Percentiles rank a stretch among this genome's conserved stretches.
These are phyloP conservation scores for Donacobius atricapilla DNA, from an alignment of 2,113 vertebrate genomes.

Conservation along the genomic window DNA sequence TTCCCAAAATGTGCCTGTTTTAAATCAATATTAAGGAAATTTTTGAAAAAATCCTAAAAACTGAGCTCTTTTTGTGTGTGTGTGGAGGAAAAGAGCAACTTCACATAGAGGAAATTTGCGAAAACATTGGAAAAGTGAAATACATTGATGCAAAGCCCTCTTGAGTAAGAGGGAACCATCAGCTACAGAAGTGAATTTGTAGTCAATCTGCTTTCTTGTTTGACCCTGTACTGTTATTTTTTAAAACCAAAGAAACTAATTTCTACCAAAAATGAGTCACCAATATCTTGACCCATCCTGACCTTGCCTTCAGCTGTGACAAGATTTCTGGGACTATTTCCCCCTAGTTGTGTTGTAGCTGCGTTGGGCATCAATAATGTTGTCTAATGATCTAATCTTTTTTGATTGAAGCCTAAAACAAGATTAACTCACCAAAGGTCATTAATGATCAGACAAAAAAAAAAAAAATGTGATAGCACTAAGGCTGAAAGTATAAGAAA, in stretches of 20 bases:
- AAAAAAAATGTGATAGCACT: background rate
- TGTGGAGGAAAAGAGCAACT: background rate
- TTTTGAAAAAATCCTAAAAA: background rate
- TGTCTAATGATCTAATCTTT: background rate
- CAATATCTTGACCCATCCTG: background rate
- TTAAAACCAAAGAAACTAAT: background rate
- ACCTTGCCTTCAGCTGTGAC: background rate
- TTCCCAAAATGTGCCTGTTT: background rate
- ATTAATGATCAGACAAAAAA: background rate
- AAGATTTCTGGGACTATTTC: background rate
- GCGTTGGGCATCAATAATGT: rapidly evolving
- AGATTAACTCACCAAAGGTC: background rate
- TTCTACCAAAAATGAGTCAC: background rate
- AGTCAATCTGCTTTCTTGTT: background rate
- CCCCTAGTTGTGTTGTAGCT: background rate
- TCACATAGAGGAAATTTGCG: background rate
- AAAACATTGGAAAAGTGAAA: background rate
- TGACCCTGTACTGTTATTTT: background rate
- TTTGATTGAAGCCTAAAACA: background rate
- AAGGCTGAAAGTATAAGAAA: background rate
- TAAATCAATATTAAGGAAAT: background rate
- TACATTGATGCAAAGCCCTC: rapidly evolving
- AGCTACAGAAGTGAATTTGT: background rate
- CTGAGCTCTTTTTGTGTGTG: background rate
- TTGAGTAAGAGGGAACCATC: background rate